These are phyloP conservation scores for Drosophila setosimentum DNA, from an alignment of 2,888 invertebrate species.

Conservation along the genomic window DNA sequence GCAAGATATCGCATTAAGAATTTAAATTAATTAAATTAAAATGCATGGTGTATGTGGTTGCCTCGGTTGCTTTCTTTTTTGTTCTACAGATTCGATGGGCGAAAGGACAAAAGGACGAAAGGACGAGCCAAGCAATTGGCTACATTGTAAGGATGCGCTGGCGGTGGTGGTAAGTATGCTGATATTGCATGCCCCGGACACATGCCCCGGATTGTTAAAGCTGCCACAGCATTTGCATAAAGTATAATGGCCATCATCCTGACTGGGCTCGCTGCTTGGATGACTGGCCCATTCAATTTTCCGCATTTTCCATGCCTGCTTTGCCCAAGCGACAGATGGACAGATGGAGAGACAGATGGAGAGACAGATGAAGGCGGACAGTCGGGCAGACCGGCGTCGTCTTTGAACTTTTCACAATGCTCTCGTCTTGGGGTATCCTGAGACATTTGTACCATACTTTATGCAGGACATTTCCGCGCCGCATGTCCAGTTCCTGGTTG, in stretches of 20 bases:
- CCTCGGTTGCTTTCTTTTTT: constrained; percentile 38
- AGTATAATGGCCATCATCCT: constrained; percentile 77
- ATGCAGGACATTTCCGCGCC: constrained; percentile 74
- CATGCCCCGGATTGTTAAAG: constrained; percentile 64
- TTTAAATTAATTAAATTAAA: constrained; percentile 80
- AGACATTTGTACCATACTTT: constrained; percentile 71
- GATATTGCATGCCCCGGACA: constrained; percentile 35
- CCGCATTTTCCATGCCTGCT: constrained; percentile 33
- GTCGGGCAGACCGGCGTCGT: constrained; percentile 31
- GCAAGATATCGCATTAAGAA: constrained; percentile 75
- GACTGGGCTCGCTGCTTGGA: constrained; percentile 22
- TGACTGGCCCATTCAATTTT: constrained; percentile 71
- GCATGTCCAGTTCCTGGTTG: constrained; percentile 69
- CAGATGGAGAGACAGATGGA: not conserved
- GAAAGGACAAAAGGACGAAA: constrained; percentile 13
- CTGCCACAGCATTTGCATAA: constrained; percentile 79
- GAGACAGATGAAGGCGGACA: not conserved
- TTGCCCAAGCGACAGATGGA: not conserved
- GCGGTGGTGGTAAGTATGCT: constrained; percentile 13
- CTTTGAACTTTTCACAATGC: constrained; percentile 73
- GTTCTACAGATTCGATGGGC: constrained; percentile 17
- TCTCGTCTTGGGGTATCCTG: constrained; percentile 63
- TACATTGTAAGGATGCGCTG: constrained; percentile 20
- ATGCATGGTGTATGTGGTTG: constrained; percentile 65
- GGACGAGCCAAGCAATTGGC: constrained; percentile 26